Evolutionary conservation across 2,113 vertebrate genomes (phyloP).

Genomic region (Plectropomus leopardus): DNA sequence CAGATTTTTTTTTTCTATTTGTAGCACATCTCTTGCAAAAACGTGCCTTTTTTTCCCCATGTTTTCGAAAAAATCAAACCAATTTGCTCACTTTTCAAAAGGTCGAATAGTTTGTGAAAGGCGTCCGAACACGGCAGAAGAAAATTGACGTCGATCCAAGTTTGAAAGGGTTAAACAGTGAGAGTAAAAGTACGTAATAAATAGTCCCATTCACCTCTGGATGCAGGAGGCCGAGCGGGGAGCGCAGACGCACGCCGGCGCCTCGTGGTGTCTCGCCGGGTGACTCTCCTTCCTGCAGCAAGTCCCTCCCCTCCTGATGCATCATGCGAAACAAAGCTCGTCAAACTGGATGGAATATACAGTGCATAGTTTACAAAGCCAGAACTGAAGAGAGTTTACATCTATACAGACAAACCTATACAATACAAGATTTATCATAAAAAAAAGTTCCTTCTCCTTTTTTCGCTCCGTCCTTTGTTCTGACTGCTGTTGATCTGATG

Average conservation of each 20-base stretch:
- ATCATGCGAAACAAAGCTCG: conserved; percentile 80
- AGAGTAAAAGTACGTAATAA: conserved; percentile 64
- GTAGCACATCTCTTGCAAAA: too few species aligned
- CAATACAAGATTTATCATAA: conserved; percentile 67
- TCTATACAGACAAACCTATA: conserved; percentile 77
- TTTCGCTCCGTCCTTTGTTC: conserved; percentile 73
- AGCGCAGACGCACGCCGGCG: conserved; percentile 41
- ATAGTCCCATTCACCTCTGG: conserved; percentile 21
- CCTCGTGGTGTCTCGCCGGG: conserved; percentile 26
- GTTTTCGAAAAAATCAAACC: too few species aligned
- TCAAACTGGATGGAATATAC: conserved; percentile 81
- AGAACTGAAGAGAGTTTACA: conserved; percentile 72
- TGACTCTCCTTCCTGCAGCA: conserved; percentile 33
- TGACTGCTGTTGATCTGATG: conserved; percentile 67
- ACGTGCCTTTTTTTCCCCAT: too few species aligned
- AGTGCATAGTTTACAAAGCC: conserved; percentile 90
- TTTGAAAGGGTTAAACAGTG: conserved; percentile 60
- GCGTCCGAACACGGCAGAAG: too few species aligned
- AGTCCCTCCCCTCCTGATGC: conserved; percentile 65
- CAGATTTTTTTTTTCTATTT: too few species aligned
- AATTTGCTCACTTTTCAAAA: too few species aligned
- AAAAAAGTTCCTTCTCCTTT: conserved; percentile 45
- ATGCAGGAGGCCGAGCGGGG: conserved; percentile 15
- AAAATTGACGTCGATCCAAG: too few species aligned
- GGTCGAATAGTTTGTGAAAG: too few species aligned